phyloP scores from a whole-genome alignment of 2,113 vertebrate species.

The Thymallus thymallus region DNA sequence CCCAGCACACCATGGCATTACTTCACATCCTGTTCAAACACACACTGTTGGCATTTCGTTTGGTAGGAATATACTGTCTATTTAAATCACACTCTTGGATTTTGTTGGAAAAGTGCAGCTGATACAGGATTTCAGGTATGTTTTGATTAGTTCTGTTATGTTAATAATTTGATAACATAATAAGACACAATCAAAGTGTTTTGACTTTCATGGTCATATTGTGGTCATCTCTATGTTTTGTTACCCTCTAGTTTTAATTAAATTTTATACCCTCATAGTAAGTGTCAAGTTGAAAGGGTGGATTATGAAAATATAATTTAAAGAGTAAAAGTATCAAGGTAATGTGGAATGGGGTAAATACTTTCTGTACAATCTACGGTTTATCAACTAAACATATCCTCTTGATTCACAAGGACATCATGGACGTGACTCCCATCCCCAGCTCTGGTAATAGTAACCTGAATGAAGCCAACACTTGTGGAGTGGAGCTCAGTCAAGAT shows the following conservation, averaged over 20 bases:
- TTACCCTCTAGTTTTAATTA: background rate
- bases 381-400: background rate
- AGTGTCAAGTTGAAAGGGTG: background rate
- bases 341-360: background rate
- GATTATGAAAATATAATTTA: background rate
- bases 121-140: no score
- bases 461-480: slow-evolving; percentile 19
- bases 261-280: background rate
- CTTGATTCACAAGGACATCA: slow-evolving; percentile 19
- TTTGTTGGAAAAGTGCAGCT: no score
- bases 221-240: no score
- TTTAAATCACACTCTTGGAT: background rate
- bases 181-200: no score
- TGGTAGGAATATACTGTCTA: background rate
- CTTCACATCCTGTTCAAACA: slow-evolving; percentile 2
- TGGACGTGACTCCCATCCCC: slow-evolving; percentile 15
- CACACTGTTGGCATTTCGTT: background rate
- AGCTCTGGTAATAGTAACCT: background rate
- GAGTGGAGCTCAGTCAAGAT: slow-evolving; percentile 37
- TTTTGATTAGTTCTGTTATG: no score
- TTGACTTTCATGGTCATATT: no score
- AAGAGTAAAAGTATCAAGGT: background rate
- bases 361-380: background rate
- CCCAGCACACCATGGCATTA: background rate
- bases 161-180: no score